Percentiles rank a stretch among this genome's conserved stretches.
Evolutionary conservation across 2,888 invertebrate genomes (phyloP).

Genomic region (Itoplectis maculator): DNA sequence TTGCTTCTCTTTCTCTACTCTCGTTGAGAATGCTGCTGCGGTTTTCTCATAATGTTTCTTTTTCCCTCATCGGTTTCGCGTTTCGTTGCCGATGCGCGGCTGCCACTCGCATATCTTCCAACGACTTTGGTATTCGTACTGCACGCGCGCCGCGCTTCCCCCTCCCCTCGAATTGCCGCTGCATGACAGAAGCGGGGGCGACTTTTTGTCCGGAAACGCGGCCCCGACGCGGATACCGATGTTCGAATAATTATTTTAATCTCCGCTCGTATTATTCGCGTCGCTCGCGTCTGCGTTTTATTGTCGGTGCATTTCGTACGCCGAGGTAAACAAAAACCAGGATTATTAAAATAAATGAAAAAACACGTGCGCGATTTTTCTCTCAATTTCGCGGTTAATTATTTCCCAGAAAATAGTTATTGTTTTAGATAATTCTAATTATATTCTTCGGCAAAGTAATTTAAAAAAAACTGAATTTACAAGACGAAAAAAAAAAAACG

Average conservation of each 20-base stretch:
- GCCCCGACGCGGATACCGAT: not conserved
- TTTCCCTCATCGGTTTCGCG: constrained; percentile 25
- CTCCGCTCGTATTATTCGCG: too few relatives aligned
- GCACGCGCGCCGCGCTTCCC: not conserved
- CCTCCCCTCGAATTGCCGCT: not conserved
- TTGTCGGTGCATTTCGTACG: too few relatives aligned
- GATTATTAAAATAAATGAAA: too few relatives aligned
- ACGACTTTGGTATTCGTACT: constrained; percentile 8
- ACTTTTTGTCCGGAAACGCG: not conserved
- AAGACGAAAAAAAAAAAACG: too few relatives aligned
- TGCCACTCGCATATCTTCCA: constrained; percentile 10
- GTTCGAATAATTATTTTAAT: not conserved
- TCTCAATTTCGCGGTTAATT: too few relatives aligned
- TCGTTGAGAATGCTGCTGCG: constrained; percentile 23
- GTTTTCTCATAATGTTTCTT: constrained; percentile 15
- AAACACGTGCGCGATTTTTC: too few relatives aligned
- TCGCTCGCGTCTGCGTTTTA: too few relatives aligned
- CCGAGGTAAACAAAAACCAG: too few relatives aligned
- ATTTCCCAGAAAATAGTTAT: too few relatives aligned
- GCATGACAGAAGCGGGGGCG: not conserved
- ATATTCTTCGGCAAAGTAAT: too few relatives aligned
- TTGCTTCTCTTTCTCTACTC: not conserved
- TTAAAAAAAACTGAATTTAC: not conserved
- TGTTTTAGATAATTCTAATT: too few relatives aligned
- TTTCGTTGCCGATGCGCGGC: constrained; percentile 29